These are phyloP conservation scores for Tromatobia lineatoria DNA, from an alignment of 2,888 invertebrate genomes.

Conservation along the genomic window DNA sequence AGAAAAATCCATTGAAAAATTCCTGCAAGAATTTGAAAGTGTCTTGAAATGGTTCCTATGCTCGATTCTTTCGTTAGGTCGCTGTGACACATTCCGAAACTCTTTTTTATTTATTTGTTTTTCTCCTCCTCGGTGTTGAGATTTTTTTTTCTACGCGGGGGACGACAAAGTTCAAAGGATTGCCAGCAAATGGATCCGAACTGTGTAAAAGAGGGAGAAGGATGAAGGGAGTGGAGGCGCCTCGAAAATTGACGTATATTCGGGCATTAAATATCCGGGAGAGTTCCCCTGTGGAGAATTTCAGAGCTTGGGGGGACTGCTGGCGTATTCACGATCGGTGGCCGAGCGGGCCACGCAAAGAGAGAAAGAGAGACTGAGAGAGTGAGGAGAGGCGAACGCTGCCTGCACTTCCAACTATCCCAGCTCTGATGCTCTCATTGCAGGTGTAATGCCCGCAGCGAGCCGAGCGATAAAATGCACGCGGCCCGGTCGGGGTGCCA, in stretches of 20 bases:
- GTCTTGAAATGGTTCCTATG: no score
- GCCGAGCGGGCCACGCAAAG: background rate
- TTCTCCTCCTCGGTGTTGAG: no score
- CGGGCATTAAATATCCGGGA: conserved; percentile 64
- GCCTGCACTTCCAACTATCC: conserved; percentile 33
- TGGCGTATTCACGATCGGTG: conserved; percentile 40
- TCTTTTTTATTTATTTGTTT: no score
- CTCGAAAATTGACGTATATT: conserved; percentile 66
- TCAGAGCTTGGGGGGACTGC: conserved; percentile 47
- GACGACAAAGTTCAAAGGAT: background rate
- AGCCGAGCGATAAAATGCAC: conserved; percentile 78
- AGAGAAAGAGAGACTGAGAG: background rate
- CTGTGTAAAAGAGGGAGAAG: conserved; percentile 6
- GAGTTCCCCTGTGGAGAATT: conserved; percentile 60
- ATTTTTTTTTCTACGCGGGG: background rate
- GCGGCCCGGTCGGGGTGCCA: conserved; percentile 61
- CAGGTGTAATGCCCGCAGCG: conserved; percentile 81
- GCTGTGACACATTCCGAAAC: no score
- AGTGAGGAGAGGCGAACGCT: conserved; percentile 63
- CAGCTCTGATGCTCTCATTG: conserved; percentile 66
- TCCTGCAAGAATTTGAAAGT: no score
- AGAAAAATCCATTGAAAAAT: no score
- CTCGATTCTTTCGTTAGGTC: no score
- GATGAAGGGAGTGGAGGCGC: background rate
- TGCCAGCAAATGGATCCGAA: background rate